These are phyloP conservation scores for Lasiommata megera DNA, from an alignment of 2,888 invertebrate genomes.

Conservation along the genomic window DNA sequence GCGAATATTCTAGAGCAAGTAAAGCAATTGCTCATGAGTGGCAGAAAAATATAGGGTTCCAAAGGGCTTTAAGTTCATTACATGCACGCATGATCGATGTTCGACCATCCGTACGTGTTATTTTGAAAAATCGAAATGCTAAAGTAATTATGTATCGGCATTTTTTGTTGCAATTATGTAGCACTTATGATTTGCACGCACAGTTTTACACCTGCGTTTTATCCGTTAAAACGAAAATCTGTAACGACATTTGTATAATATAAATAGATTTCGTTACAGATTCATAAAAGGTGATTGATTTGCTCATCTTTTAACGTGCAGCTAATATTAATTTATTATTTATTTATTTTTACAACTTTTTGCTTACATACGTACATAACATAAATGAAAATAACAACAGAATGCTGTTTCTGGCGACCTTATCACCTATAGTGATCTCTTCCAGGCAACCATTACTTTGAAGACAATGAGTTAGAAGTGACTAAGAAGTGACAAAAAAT, in stretches of 20 bases:
- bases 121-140: slow-evolving; percentile 41
- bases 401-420: too few species aligned
- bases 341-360: too few species aligned
- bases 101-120: slow-evolving; percentile 38
- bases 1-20: slow-evolving; percentile 4
- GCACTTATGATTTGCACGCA: slow-evolving; percentile 3
- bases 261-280: too few species aligned
- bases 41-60: slow-evolving; percentile 25
- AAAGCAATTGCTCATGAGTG: slow-evolving; percentile 23
- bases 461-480: too few species aligned
- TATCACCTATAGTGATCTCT: too few species aligned
- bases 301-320: too few species aligned
- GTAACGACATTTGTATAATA: neutral
- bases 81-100: slow-evolving; percentile 32
- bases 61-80: slow-evolving; percentile 15
- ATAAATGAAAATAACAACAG: too few species aligned
- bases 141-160: slow-evolving; percentile 38
- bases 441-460: too few species aligned
- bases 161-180: slow-evolving; percentile 12
- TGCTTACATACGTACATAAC: too few species aligned
- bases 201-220: slow-evolving; percentile 6
- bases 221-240: neutral
- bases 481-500: too few species aligned
- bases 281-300: too few species aligned
- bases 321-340: too few species aligned